Evolutionary conservation across 2,888 invertebrate species (phyloP), one percentile per base, ranked within the genome.

Genomic region (Sminthurides aquaticus): DNA sequence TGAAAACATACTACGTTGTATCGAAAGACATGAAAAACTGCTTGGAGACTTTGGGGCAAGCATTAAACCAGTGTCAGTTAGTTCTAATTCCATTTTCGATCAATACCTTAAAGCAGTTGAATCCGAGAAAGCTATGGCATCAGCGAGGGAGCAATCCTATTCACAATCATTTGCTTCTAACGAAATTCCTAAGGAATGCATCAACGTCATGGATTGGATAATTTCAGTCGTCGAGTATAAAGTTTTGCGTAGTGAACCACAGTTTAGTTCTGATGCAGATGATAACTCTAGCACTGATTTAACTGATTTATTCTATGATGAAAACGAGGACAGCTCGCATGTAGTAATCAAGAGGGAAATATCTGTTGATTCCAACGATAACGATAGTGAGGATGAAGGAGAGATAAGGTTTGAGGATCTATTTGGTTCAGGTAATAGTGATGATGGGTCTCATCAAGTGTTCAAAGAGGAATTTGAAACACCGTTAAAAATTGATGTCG

Each of bases 161-260:
- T 34, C 8, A 11, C 43, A 15, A 34, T 11, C 43, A 34, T 34
- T 11, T 15, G 15, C 43, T 34, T 34, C 48, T 15, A 25, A 8
- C 15, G 43, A 56, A 62, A 62, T 62, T 48, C 22, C 55, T 25
- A 22, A 34, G 20, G 66, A 62, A 18, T 28, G 57, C 20, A 56
- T 52, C 48, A 62, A 67, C 15, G 49, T 62, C 5, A 25, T 67
- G 20, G 58, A 59, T 3, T 67, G 67, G 67, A 52, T 67, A 49
- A 11, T 59, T 15, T 49, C 54, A 15, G 34, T 57, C 15, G 27
- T 67, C 52, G 57, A 60, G 27, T 60, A 55, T 27, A 43, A 56
- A 56, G 25, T 5, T 34, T 15, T 11, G 5, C 43, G 43, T 5
- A 34, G 5, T 34, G 5, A 15, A 11, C 8, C 43, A 34, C 5